Evolutionary conservation across 1,140 invertebrate genomes (phyloP).

Genomic region (Elymnias hypermnestra): DNA sequence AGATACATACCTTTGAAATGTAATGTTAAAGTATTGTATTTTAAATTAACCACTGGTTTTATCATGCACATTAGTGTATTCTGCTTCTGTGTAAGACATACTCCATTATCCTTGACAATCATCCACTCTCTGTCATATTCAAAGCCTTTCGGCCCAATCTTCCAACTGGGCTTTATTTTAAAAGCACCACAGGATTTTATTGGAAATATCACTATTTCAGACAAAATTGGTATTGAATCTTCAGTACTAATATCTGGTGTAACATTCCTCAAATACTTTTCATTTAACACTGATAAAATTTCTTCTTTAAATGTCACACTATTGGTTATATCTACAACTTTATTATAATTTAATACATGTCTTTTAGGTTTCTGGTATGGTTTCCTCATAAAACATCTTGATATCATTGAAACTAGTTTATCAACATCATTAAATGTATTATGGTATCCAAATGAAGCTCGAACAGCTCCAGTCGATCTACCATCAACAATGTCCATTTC

Average conservation of each 20-base stretch:
- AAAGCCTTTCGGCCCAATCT: conserved; percentile 84
- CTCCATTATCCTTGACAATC: conserved; percentile 87
- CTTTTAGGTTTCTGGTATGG: conserved; percentile 37
- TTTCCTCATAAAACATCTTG: conserved; percentile 79
- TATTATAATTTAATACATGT: conserved; percentile 20
- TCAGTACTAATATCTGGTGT: too few relatives aligned
- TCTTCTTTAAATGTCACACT: conserved; percentile 22
- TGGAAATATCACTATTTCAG: conserved; percentile 91
- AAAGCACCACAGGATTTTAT: conserved; percentile 95
- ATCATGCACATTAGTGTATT: conserved; percentile 88
- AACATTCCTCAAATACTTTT: conserved; percentile 11
- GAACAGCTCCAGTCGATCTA: conserved; percentile 92
- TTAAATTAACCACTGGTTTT: conserved; percentile 83
- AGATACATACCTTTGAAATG: conserved; percentile 81
- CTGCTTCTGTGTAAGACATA: conserved; percentile 92
- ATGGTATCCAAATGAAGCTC: conserved; percentile 96
- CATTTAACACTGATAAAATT: conserved; percentile 16
- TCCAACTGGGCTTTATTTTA: conserved; percentile 82
- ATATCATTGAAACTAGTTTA: conserved; percentile 84
- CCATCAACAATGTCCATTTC: conserved; percentile 92
- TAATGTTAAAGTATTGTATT: conserved; percentile 79
- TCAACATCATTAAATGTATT: conserved; percentile 85
- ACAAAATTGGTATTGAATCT: conserved; percentile 37
- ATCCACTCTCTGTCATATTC: conserved; percentile 95
- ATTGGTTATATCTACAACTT: conserved; percentile 15